Conservation (phyloP, 2,797 vertebrate genomes). For the Ceyx erithaca region DNA sequence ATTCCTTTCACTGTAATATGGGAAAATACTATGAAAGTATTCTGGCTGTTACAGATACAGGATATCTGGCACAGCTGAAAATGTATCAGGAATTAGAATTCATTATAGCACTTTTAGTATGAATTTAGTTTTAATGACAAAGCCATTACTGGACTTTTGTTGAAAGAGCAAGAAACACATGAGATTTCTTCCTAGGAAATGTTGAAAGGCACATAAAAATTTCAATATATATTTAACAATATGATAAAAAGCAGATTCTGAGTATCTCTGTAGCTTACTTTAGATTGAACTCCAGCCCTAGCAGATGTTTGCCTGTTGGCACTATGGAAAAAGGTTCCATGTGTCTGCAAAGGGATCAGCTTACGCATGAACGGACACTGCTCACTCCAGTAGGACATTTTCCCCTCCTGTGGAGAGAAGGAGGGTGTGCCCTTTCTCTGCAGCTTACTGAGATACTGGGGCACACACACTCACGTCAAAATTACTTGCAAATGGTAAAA, state of each 20-base stretch:
- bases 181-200: background rate
- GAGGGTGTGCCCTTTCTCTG: background rate
- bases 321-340: background rate
- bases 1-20: background rate
- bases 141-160: background rate
- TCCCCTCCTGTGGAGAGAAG: background rate
- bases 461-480: background rate
- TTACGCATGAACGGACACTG: background rate
- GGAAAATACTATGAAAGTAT: background rate
- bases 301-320: slow-evolving; percentile 36
- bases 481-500: background rate
- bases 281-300: background rate
- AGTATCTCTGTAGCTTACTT: background rate
- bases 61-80: background rate
- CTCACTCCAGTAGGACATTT: background rate
- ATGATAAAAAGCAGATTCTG: background rate
- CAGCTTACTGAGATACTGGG: background rate
- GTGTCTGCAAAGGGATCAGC: background rate
- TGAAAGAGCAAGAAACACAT: background rate
- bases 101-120: background rate
- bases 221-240: background rate
- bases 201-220: slow-evolving; percentile 59
- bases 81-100: background rate
- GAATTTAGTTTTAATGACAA: background rate
- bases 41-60: background rate